Conservation (phyloP, 1,140 invertebrate species). For the Calephelis nemesis region DNA sequence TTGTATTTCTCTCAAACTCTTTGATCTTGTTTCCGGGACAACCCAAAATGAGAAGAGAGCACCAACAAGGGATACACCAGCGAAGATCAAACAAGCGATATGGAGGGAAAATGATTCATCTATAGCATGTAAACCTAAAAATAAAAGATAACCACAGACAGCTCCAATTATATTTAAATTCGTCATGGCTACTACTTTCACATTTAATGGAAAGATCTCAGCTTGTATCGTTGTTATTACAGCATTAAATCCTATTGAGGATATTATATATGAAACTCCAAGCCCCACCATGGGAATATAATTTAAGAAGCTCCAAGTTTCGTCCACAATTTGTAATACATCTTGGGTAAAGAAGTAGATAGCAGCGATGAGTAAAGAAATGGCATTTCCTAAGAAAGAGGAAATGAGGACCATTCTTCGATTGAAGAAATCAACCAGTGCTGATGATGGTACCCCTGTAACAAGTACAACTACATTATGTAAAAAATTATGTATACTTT, state of each 20-base stretch:
- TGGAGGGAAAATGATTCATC: slow-evolving; percentile 70
- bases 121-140: slow-evolving; percentile 75
- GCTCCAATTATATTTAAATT: slow-evolving; percentile 59
- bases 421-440: slow-evolving; percentile 87
- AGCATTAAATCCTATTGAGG: slow-evolving; percentile 79
- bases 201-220: slow-evolving; percentile 81
- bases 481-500: no score
- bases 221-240: slow-evolving; percentile 79
- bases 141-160: slow-evolving; percentile 69
- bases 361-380: slow-evolving; percentile 67
- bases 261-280: slow-evolving; percentile 77
- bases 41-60: no score
- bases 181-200: slow-evolving; percentile 79
- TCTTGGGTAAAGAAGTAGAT: slow-evolving; percentile 76
- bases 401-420: slow-evolving; percentile 84
- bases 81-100: slow-evolving; percentile 74
- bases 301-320: slow-evolving; percentile 52
- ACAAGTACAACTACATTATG: slow-evolving; percentile 20
- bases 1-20: slow-evolving; percentile 84
- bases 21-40: slow-evolving; percentile 84
- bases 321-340: slow-evolving; percentile 36
- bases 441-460: slow-evolving; percentile 81
- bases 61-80: no score
- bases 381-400: slow-evolving; percentile 77
- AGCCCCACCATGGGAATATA: slow-evolving; percentile 77